Base-by-base conservation (phyloP, 53 echinoderm and acorn worm genomes). In the Holothuria scabra region DNA sequence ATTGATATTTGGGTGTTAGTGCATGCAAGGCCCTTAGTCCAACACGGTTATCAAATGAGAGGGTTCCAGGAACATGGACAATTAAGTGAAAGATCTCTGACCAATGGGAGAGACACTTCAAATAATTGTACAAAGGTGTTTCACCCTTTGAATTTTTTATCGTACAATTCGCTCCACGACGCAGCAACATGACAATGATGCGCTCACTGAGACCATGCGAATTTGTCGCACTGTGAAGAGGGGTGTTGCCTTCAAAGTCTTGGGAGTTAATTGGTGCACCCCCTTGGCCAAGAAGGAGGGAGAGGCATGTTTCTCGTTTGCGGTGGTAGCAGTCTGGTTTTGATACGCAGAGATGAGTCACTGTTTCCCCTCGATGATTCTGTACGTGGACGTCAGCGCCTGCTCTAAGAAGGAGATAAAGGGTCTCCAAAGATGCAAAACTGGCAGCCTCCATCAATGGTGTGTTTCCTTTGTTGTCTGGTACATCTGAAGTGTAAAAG, bases 231-330 rank as follows among this genome's bases (percentile, higher is more conserved):
- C 84, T 85, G 65, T 92, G 92, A 8, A 92, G 62, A 24, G 92
- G 88, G n/a, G 92, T 92, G 76, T 92, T 76, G 41, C 92, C 92
- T n/a, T 76, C 66, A 41, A 63, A 57, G 59, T 92, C 87, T 26
- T 65, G 66, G 21, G 63, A 67, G 34, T 89, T 85, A 25, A 86
- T 41, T 21, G 74, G 75, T 1, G 83, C 90, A 1, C 86, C 60
- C n/a, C 37, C 23, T 22, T 57, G 26, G 6, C 33, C 49, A 20
- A 78, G 12, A 1, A 78, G 57, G 32, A 49, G 28, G 14, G 48
- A 18, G 25, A 78, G 58, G 30, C 56, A 28, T 8, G 52, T 59
- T 5, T 49, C 57, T 46, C 56, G 16, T 58, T 56, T 78, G 5
- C 57, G 28, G 29, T 12, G 19, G 33, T 57, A 78, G 20, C 64